Evolutionary conservation across 2,797 vertebrate genomes (phyloP).

Genomic region (Gymnodraco acuticeps): DNA sequence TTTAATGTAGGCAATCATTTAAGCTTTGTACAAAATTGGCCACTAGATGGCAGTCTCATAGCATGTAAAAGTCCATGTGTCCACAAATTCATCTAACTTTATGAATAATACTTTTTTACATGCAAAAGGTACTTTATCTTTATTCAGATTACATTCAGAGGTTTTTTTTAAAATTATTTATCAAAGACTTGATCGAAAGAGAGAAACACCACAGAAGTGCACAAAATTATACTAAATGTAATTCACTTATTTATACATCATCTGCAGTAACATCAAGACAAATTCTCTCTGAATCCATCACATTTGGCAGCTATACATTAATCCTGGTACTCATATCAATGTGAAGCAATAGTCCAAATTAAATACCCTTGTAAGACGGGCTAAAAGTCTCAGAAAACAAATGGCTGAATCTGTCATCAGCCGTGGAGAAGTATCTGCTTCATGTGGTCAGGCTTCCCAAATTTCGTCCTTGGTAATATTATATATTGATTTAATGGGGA

Average conservation of each 20-base stretch:
- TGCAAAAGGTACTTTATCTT: conserved; percentile 15
- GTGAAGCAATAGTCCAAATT: conserved; percentile 24
- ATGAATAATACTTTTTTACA: conserved; percentile 4
- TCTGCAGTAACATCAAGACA: conserved; percentile 26
- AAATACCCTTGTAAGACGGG: conserved; percentile 33
- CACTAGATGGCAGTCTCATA: conserved; percentile 78
- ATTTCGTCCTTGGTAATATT: conserved; percentile 81
- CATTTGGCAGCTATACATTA: conserved; percentile 19
- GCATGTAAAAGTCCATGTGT: conserved; percentile 31
- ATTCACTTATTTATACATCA: conserved; percentile 3
- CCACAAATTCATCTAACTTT: background rate
- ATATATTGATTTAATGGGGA: conserved; percentile 82
- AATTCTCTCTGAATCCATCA: conserved; percentile 35
- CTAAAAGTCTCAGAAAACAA: conserved; percentile 48
- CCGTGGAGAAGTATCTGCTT: conserved; percentile 56
- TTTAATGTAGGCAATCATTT: no score
- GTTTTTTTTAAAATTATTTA: conserved; percentile 1
- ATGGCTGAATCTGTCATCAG: conserved; percentile 56
- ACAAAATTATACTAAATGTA: background rate
- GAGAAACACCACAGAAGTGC: background rate
- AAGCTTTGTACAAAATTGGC: background rate
- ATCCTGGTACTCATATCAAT: conserved; percentile 33
- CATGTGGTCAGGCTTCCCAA: conserved; percentile 60
- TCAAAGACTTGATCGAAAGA: conserved; percentile 5
- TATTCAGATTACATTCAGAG: conserved; percentile 5